Evolutionary conservation across 2,113 vertebrate genomes (phyloP).

Genomic region (Pterocles orientalis): DNA sequence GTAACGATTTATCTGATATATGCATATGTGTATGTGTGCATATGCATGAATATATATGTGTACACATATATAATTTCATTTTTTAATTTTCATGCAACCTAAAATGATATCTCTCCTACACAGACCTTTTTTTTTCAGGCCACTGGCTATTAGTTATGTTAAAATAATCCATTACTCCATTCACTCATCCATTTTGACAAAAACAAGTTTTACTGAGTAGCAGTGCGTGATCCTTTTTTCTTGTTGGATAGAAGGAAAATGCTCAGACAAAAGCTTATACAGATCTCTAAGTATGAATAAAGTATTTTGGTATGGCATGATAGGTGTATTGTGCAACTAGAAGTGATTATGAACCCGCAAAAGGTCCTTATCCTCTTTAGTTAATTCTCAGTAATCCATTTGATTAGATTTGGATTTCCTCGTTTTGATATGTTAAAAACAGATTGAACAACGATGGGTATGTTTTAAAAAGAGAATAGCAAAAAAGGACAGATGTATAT

Average conservation of each 20-base stretch:
- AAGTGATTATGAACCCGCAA: not conserved
- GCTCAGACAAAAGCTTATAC: not conserved
- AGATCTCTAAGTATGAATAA: not conserved
- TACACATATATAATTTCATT: not conserved
- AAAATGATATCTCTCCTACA: not conserved
- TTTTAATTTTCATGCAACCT: not conserved
- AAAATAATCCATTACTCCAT: not conserved
- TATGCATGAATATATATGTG: not conserved
- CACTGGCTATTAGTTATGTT: not conserved
- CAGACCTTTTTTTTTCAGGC: not conserved
- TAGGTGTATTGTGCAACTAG: not conserved
- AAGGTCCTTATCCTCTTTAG: not conserved
- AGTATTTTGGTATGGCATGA: not conserved
- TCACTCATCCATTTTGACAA: not conserved
- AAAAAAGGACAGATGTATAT: not conserved
- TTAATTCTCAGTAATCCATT: not conserved
- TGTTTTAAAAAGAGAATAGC: not conserved
- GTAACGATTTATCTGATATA: not conserved
- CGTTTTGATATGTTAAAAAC: not conserved
- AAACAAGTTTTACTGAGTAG: not conserved
- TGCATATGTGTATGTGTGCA: rapidly evolving
- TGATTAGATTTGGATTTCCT: not conserved
- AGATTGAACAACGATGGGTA: not conserved
- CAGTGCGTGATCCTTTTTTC: not conserved
- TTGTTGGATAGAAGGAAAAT: not conserved